Percentiles rank a stretch among this genome's conserved stretches.
Evolutionary conservation across 1,140 invertebrate species (phyloP).

Genomic region (Drosophila malerkotliana): DNA sequence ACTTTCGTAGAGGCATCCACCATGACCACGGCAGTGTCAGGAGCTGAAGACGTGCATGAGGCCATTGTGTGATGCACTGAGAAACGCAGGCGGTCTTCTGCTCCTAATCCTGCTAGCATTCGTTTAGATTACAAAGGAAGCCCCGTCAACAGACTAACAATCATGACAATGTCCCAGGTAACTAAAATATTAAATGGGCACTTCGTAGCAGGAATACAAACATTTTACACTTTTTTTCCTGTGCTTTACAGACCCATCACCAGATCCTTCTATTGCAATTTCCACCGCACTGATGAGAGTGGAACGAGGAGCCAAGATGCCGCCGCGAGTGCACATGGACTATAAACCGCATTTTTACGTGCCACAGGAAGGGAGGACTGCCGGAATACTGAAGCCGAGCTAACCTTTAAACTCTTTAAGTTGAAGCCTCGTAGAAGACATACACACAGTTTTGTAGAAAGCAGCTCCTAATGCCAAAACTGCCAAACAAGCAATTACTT

Average conservation of each 20-base stretch:
- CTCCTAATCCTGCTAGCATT: not conserved
- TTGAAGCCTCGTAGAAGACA: conserved; percentile 1
- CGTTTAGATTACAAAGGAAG: not conserved
- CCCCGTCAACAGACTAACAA: not conserved
- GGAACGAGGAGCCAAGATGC: conserved; percentile 19
- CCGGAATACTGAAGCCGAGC: conserved; percentile 33
- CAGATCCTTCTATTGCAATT: conserved; percentile 22
- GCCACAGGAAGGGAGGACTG: conserved; percentile 13
- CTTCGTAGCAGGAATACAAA: not conserved
- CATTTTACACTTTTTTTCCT: conserved; percentile 4
- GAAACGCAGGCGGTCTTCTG: not conserved
- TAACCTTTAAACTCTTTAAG: conserved; percentile 46
- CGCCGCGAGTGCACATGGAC: conserved; percentile 54
- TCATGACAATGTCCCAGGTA: not conserved
- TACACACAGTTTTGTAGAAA: conserved; percentile 8
- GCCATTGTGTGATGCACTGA: conserved; percentile 33
- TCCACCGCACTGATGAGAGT: conserved; percentile 34
- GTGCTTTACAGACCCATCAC: conserved; percentile 1
- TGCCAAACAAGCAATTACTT: conserved; percentile 60
- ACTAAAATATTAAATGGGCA: not conserved
- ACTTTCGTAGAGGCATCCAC: conserved; percentile 17
- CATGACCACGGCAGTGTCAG: conserved; percentile 27
- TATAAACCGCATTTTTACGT: conserved; percentile 73
- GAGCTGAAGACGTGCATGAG: conserved; percentile 31
- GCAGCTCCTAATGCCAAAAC: conserved; percentile 16